Evolutionary conservation across 2,888 invertebrate genomes (phyloP).

Genomic region (Chloromyia formosa): DNA sequence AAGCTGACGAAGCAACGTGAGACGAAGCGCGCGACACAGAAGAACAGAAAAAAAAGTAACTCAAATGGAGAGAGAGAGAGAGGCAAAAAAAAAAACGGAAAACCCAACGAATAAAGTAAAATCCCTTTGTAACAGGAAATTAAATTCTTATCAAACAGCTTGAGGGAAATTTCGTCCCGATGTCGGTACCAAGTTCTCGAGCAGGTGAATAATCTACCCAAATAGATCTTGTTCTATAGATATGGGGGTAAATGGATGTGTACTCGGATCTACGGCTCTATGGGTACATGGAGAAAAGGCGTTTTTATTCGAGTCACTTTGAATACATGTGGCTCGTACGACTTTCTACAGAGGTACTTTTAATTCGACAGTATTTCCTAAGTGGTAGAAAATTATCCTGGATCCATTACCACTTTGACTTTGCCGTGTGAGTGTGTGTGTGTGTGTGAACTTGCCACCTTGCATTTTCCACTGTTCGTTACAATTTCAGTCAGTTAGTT

Average conservation of each 20-base stretch:
- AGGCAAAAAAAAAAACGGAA: not conserved
- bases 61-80: not conserved
- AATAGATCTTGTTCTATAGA: not conserved
- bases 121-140: slow-evolving; percentile 50
- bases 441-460: not conserved
- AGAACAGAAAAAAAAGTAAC: no score
- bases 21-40: no score
- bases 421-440: no score
- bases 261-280: not conserved
- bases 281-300: not conserved
- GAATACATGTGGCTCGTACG: not conserved
- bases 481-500: not conserved
- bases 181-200: slow-evolving; percentile 23
- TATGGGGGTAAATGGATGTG: not conserved
- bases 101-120: slow-evolving; percentile 42
- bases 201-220: slow-evolving; percentile 19
- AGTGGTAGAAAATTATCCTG: slow-evolving; percentile 20
- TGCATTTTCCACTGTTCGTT: not conserved
- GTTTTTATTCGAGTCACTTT: not conserved
- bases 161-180: slow-evolving; percentile 42
- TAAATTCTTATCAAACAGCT: slow-evolving; percentile 50
- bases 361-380: slow-evolving; percentile 7
- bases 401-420: slow-evolving; percentile 20
- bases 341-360: not conserved
- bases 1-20: not conserved